Evolutionary conservation across 2,797 vertebrate genomes (phyloP).

Genomic region (Eospalax fontanierii): DNA sequence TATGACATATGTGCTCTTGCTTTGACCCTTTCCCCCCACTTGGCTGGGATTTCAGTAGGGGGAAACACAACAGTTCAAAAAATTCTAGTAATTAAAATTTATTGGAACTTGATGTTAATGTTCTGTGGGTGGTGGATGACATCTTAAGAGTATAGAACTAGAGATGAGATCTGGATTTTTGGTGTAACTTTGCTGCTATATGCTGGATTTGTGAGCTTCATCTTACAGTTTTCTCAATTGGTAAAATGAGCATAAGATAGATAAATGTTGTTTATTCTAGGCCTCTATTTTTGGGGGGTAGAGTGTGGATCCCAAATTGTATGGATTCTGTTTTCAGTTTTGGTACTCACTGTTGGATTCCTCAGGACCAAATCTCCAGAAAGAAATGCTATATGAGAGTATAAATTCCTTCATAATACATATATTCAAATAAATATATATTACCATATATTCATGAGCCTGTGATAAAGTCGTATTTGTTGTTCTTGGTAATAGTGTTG

Average conservation of each 20-base stretch:
- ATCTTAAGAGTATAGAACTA: neutral
- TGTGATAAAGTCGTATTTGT: neutral
- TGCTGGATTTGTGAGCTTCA: neutral
- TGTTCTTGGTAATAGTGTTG: conserved; percentile 26
- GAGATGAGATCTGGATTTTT: conserved; percentile 51
- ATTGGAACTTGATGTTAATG: conserved; percentile 52
- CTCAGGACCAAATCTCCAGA: neutral
- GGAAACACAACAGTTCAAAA: conserved; percentile 21
- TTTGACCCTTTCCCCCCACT: neutral
- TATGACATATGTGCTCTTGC: neutral
- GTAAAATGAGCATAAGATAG: conserved; percentile 36
- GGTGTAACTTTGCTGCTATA: neutral
- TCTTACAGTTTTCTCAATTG: conserved; percentile 34
- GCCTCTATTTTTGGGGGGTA: neutral
- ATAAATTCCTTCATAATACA: conserved; percentile 14
- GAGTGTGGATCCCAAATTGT: neutral
- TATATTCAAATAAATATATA: neutral
- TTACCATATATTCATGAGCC: neutral
- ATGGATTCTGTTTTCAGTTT: conserved; percentile 60
- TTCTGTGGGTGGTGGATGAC: conserved; percentile 23
- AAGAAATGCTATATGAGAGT: conserved; percentile 44
- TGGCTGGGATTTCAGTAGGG: conserved; percentile 17
- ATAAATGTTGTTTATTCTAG: conserved; percentile 50
- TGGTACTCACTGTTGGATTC: conserved; percentile 41
- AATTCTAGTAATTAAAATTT: conserved; percentile 63